Percentiles rank a stretch among this genome's conserved stretches.
Conservation (phyloP, 2,113 vertebrate species). For the Sapayoa aenigma region DNA sequence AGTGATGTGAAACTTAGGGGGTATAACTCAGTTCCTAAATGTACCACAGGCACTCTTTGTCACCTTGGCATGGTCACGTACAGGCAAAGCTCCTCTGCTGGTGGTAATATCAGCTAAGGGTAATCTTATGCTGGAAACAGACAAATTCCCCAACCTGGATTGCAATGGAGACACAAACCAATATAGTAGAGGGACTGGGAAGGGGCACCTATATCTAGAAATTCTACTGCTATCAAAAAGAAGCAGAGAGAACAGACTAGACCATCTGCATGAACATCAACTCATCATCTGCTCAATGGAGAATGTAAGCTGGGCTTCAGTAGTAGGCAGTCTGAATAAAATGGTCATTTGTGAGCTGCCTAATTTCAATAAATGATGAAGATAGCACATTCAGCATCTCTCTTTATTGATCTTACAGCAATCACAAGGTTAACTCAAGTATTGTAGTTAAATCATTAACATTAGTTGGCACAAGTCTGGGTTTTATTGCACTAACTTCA, state of each 20-base stretch:
- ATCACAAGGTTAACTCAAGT: background rate
- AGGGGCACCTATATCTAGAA: background rate
- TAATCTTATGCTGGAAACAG: background rate
- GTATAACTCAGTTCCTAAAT: background rate
- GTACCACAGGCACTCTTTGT: background rate
- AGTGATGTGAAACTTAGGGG: background rate
- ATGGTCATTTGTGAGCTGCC: background rate
- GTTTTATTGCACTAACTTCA: background rate
- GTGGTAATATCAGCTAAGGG: background rate
- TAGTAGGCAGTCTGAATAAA: background rate
- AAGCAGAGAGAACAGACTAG: background rate
- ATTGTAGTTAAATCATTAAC: background rate
- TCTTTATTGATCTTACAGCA: background rate
- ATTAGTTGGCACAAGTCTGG: background rate
- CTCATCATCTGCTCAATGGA: background rate
- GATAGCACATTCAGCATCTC: background rate
- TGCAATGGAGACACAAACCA: background rate
- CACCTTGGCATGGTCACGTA: background rate
- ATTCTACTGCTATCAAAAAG: background rate
- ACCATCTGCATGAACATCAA: background rate
- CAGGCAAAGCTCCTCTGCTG: background rate
- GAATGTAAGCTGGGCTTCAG: background rate
- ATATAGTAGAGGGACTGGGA: background rate
- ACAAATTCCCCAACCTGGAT: background rate
- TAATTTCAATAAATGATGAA: background rate